Evolutionary conservation across 1,140 invertebrate genomes (phyloP).

Genomic region (Contarinia nasturtii): DNA sequence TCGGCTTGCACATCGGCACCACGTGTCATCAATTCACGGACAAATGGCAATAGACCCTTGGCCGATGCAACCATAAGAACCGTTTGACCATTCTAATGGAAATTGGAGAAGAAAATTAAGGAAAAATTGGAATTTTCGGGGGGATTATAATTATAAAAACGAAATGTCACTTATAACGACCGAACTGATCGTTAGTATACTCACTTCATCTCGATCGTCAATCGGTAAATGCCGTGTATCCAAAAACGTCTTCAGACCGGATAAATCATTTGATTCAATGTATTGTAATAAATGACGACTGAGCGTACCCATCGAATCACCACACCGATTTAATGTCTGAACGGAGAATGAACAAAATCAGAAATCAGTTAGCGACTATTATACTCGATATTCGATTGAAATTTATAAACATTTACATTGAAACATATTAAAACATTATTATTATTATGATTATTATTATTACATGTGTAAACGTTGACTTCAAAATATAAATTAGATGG

Average conservation of each 20-base stretch:
- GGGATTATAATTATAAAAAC: conserved; percentile 1
- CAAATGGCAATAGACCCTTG: conserved; percentile 61
- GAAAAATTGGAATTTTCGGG: not conserved
- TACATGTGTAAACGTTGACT: too few species aligned
- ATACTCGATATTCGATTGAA: too few species aligned
- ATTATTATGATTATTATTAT: too few species aligned
- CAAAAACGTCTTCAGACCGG: conserved; percentile 57
- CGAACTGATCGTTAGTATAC: too few species aligned
- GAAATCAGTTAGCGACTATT: not conserved
- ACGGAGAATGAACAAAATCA: not conserved
- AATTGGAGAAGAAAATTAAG: not conserved
- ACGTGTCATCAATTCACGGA: conserved; percentile 61
- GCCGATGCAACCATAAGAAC: conserved; percentile 75
- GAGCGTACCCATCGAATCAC: conserved; percentile 76
- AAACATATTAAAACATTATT: too few species aligned
- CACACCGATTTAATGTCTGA: conserved; percentile 23
- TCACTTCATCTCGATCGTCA: conserved; percentile 82
- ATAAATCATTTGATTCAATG: conserved; percentile 61
- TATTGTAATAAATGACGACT: conserved; percentile 60
- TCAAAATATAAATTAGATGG: not conserved
- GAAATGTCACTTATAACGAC: too few species aligned
- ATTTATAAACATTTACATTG: too few species aligned
- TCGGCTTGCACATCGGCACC: conserved; percentile 80
- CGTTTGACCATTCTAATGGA: conserved; percentile 66
- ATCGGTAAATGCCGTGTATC: conserved; percentile 61